A percentile compares a stretch with the other conserved stretches of the same genome.
Conservation (phyloP, 2,113 vertebrate genomes). For the Phalacrocorax brasilianus region DNA sequence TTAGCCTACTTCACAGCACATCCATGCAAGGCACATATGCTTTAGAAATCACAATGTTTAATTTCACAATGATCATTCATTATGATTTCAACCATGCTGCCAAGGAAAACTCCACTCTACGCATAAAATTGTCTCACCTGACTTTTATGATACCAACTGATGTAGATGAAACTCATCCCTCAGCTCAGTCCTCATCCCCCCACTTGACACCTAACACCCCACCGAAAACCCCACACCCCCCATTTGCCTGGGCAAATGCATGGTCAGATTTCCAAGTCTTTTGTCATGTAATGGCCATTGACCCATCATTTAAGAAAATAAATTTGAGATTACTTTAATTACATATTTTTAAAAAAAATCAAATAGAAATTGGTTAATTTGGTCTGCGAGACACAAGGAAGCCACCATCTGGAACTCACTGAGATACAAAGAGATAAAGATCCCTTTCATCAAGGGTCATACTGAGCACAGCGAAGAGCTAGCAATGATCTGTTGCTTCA, state of each 20-base stretch:
- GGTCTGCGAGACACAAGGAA: neutral
- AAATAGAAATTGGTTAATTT: neutral
- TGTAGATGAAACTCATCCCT: neutral
- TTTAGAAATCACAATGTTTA: neutral
- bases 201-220: neutral
- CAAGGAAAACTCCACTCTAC: neutral
- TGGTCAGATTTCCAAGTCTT: neutral
- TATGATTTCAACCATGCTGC: neutral
- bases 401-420: neutral
- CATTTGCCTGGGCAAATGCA: neutral
- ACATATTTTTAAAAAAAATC: neutral
- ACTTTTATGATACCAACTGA: neutral
- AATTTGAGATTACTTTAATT: neutral
- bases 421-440: neutral
- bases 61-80: neutral
- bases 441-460: neutral
- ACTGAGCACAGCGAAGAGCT: neutral
- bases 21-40: neutral
- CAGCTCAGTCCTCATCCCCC: neutral
- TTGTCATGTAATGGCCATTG: neutral
- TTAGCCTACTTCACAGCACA: neutral
- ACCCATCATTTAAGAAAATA: neutral
- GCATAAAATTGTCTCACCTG: neutral
- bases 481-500: neutral
- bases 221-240: fast-evolving